Conservation (phyloP, 2,797 vertebrate genomes). For the Hephaestus fuliginosus region DNA sequence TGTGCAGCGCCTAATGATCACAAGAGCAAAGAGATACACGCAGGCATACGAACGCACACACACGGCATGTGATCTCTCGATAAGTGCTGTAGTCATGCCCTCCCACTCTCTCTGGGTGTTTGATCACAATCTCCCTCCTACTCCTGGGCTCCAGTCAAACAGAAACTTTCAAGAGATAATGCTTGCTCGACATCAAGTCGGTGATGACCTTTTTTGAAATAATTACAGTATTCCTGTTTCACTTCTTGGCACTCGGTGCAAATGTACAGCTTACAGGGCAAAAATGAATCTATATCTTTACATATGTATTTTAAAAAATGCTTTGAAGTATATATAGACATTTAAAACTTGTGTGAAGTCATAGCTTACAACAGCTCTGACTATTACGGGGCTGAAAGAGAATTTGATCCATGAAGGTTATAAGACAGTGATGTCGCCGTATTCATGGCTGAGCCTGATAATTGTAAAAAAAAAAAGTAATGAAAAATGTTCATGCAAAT, state of each 20-base stretch:
- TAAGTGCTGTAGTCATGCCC: slow-evolving; percentile 76
- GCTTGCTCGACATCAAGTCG: slow-evolving; percentile 56
- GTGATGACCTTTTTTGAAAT: slow-evolving; percentile 59
- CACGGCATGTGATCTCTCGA: slow-evolving; percentile 78
- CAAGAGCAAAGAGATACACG: slow-evolving; percentile 67
- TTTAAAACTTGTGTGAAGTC: background rate
- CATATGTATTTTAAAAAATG: background rate
- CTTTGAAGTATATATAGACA: background rate
- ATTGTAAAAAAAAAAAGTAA: background rate
- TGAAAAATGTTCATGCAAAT: background rate
- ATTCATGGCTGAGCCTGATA: background rate
- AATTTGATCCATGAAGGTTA: slow-evolving; percentile 20
- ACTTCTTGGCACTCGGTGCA: background rate
- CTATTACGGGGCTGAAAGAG: background rate
- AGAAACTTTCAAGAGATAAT: slow-evolving; percentile 70
- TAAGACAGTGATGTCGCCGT: background rate
- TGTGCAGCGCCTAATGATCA: slow-evolving; percentile 70
- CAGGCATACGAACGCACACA: slow-evolving; percentile 58
- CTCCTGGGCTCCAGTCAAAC: slow-evolving; percentile 69
- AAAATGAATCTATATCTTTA: background rate
- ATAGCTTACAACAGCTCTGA: background rate
- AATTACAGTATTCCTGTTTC: background rate
- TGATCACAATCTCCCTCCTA: slow-evolving; percentile 73
- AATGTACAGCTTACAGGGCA: background rate
- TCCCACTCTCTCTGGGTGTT: slow-evolving; percentile 70